Conservation (phyloP, 2,113 vertebrate genomes). For the Calonectris borealis region DNA sequence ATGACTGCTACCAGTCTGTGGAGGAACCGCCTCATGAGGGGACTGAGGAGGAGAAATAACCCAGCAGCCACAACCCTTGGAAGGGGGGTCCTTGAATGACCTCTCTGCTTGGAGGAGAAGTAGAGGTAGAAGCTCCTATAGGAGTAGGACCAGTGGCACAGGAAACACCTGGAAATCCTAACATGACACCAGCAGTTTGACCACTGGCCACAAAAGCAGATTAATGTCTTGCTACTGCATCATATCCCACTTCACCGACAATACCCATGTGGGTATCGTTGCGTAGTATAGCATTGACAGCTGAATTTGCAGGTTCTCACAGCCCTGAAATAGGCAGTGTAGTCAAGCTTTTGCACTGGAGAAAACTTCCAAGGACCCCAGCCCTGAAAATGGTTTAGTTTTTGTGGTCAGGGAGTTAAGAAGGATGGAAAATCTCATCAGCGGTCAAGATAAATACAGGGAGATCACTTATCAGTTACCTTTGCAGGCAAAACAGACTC, state of each 20-base stretch:
- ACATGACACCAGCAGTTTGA: neutral
- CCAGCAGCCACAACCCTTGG: neutral
- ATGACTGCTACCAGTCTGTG: neutral
- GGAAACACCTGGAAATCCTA: neutral
- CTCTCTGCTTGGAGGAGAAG: neutral
- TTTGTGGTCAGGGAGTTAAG: neutral
- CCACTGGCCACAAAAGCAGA: neutral
- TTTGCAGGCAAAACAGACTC: neutral
- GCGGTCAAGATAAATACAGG: neutral
- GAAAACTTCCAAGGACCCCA: neutral
- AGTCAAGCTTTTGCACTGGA: neutral
- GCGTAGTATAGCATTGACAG: neutral
- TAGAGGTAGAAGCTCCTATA: neutral
- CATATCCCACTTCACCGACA: neutral
- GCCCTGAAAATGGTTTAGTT: neutral
- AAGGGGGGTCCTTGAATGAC: neutral
- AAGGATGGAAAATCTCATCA: neutral
- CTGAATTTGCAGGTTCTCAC: neutral
- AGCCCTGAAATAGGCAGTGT: neutral
- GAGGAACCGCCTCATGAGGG: neutral
- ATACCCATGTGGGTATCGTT: rapidly evolving
- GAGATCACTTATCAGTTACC: neutral
- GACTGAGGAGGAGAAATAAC: neutral
- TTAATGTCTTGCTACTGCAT: neutral
- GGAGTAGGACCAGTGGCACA: neutral